phyloP scores from a whole-genome alignment of 2,888 invertebrate species.

The Sphaerolaimus hirsutus region DNA sequence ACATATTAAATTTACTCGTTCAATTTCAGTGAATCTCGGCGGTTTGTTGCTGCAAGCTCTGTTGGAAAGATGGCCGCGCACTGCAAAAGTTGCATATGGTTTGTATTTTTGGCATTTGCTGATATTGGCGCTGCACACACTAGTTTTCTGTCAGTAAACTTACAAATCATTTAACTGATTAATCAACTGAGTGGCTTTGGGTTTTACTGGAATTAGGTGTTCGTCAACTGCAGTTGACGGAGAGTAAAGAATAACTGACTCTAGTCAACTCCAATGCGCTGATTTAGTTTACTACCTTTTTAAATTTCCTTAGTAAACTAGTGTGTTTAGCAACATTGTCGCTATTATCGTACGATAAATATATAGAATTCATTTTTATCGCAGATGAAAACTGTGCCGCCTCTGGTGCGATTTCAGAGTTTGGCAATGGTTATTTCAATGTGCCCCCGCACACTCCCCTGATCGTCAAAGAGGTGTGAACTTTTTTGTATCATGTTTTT shows the following conservation, averaged over 20 bases:
- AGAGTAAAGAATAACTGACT: too few species aligned
- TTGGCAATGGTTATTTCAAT: slow-evolving; percentile 46
- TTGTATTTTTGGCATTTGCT: neutral
- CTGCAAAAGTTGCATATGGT: neutral
- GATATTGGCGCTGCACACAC: too few species aligned
- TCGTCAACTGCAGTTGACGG: too few species aligned
- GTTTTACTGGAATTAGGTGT: too few species aligned
- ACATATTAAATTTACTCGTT: too few species aligned
- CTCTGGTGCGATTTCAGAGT: too few species aligned
- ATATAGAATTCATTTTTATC: neutral
- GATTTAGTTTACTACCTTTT: neutral
- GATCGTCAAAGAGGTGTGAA: too few species aligned
- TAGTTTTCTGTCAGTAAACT: too few species aligned
- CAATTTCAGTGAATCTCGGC: slow-evolving; percentile 59
- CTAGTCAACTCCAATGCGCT: too few species aligned
- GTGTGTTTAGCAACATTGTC: neutral
- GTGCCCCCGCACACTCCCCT: slow-evolving; percentile 86
- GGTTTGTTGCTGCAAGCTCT: slow-evolving; percentile 72
- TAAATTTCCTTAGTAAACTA: neutral
- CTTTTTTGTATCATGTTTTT: slow-evolving; percentile 45
- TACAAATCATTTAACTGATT: too few species aligned
- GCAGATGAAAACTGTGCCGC: slow-evolving; percentile 10
- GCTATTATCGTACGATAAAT: neutral
- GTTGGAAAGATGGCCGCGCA: slow-evolving; percentile 60
- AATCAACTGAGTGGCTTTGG: too few species aligned